Percentiles rank a stretch among this genome's conserved stretches.
phyloP scores from a whole-genome alignment of 2,888 invertebrate genomes.

The Osmoderma eremita region DNA sequence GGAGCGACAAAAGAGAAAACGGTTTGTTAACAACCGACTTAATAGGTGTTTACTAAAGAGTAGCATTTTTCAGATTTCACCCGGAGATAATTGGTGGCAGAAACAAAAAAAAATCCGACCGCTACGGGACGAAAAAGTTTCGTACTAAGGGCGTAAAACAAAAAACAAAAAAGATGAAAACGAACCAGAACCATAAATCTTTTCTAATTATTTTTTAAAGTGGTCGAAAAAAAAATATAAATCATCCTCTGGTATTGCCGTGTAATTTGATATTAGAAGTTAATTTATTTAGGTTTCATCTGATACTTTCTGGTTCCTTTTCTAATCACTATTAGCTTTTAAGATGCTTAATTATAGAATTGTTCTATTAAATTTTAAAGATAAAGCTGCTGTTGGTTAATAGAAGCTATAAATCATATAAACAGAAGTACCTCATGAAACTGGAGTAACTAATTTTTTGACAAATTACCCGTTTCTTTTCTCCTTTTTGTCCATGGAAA shows the following conservation, averaged over 20 bases:
- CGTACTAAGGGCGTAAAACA: conserved; percentile 21
- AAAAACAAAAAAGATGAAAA: conserved; percentile 19
- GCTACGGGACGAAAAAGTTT: background rate
- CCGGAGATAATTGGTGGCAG: conserved; percentile 46
- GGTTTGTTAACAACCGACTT: conserved; percentile 49
- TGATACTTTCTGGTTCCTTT: conserved; percentile 7
- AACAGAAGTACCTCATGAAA: too few relatives aligned
- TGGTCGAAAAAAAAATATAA: conserved; percentile 32
- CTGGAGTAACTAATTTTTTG: too few relatives aligned
- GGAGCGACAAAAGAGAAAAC: conserved; percentile 48
- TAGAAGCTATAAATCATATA: too few relatives aligned
- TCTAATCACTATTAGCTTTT: background rate
- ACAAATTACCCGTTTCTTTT: too few relatives aligned
- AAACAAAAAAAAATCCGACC: conserved; percentile 15
- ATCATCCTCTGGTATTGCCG: conserved; percentile 33
- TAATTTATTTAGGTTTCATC: conserved; percentile 20
- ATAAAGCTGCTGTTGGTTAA: too few relatives aligned
- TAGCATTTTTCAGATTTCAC: conserved; percentile 48
- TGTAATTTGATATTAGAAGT: conserved; percentile 37
- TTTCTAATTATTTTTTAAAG: conserved; percentile 39
- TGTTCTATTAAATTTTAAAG: too few relatives aligned
- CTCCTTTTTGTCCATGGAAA: too few relatives aligned
- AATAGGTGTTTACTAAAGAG: conserved; percentile 50
- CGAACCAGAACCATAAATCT: conserved; percentile 38
- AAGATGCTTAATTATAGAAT: too few relatives aligned